Conservation (phyloP, 2,888 invertebrate species). For the Scaptomyza tumidula region DNA sequence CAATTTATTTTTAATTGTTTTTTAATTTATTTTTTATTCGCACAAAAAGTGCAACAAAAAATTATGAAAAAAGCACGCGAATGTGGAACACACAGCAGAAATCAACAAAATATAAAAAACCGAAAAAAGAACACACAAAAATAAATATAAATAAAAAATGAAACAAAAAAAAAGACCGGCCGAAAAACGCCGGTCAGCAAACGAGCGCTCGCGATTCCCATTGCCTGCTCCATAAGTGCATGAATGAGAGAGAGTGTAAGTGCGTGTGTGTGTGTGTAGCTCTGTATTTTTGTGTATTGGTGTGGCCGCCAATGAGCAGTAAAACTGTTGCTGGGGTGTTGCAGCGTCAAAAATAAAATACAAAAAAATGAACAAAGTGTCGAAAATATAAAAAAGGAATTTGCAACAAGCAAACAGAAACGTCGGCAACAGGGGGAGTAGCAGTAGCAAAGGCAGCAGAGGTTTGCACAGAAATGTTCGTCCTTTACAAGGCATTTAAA, state of each 20-base stretch:
- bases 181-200: slow-evolving; percentile 71
- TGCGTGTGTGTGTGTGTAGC: slow-evolving; percentile 7
- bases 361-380: slow-evolving; percentile 48
- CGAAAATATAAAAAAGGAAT: slow-evolving; percentile 64
- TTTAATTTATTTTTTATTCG: slow-evolving; percentile 79
- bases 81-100: slow-evolving; percentile 57
- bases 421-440: slow-evolving; percentile 9
- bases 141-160: slow-evolving; percentile 20
- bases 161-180: slow-evolving; percentile 40
- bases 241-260: slow-evolving; percentile 29
- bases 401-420: slow-evolving; percentile 25
- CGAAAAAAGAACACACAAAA: slow-evolving; percentile 11
- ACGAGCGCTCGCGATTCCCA: slow-evolving; percentile 52
- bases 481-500: slow-evolving; percentile 12
- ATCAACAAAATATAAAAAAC: slow-evolving; percentile 36
- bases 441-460: not conserved
- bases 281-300: slow-evolving; percentile 30
- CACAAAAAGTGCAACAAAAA: slow-evolving; percentile 59
- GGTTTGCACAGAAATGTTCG: slow-evolving; percentile 6
- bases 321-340: slow-evolving; percentile 75
- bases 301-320: slow-evolving; percentile 70
- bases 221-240: slow-evolving; percentile 42
- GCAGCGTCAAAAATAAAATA: slow-evolving; percentile 50
- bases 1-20: slow-evolving; percentile 78
- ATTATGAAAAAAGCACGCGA: slow-evolving; percentile 51